These are phyloP conservation scores for Scyliorhinus canicula DNA, from an alignment of 2,797 vertebrate species.

Conservation along the genomic window DNA sequence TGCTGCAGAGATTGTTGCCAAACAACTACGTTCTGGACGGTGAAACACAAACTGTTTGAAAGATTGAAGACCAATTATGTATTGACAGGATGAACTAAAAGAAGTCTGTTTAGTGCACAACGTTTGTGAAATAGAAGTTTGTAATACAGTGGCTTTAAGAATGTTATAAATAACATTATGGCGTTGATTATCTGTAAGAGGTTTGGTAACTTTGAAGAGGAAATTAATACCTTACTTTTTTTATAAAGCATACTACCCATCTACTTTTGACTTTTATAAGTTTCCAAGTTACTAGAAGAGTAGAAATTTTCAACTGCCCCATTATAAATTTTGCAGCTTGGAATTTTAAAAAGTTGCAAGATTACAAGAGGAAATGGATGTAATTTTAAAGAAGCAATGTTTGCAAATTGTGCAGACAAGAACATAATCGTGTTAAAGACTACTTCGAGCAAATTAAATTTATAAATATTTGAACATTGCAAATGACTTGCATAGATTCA, in stretches of 20 bases:
- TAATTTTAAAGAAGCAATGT: background rate
- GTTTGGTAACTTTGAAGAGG: constrained; percentile 25
- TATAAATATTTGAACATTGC: background rate
- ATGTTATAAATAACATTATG: constrained; percentile 13
- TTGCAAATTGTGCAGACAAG: background rate
- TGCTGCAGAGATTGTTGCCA: constrained; percentile 91
- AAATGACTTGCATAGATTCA: background rate
- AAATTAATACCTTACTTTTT: constrained; percentile 24
- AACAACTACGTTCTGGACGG: constrained; percentile 73
- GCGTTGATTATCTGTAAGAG: background rate
- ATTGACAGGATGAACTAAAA: background rate
- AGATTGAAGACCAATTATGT: background rate
- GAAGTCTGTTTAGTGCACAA: constrained; percentile 36
- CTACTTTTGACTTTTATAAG: background rate
- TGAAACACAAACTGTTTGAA: constrained; percentile 45
- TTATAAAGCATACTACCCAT: background rate
- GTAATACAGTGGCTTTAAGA: constrained; percentile 23
- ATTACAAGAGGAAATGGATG: background rate
- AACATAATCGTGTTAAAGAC: background rate
- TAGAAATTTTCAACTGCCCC: background rate
- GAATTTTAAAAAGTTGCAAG: background rate
- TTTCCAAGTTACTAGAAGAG: background rate
- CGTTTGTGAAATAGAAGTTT: constrained; percentile 27
- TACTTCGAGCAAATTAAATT: background rate
- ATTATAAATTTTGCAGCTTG: background rate